A percentile compares a stretch with the other conserved stretches of the same genome.
These are phyloP conservation scores for Rhinopomastus cyanomelas DNA, from an alignment of 2,113 vertebrate genomes.

Conservation along the genomic window DNA sequence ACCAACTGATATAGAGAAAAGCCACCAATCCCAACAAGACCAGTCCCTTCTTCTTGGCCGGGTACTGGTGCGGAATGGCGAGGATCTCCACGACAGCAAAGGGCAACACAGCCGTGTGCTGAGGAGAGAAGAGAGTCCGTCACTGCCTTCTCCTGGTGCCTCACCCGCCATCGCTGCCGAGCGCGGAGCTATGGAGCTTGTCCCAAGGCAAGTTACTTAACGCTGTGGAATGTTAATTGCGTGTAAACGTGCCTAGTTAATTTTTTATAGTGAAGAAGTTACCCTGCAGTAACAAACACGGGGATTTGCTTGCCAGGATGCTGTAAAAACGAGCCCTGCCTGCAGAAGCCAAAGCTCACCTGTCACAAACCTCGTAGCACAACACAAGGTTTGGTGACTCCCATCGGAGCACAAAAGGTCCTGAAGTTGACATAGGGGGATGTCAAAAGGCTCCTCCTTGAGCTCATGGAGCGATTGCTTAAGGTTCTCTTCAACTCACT, in stretches of 20 bases:
- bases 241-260: not conserved
- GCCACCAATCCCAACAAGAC: not conserved
- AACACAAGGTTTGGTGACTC: not conserved
- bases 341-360: not conserved
- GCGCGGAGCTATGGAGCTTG: not conserved
- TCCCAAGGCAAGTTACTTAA: not conserved
- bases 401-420: not conserved
- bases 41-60: conserved; percentile 69
- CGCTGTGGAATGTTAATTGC: not conserved
- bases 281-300: not conserved
- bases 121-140: not conserved
- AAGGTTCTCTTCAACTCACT: not conserved
- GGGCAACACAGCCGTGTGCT: conserved; percentile 74
- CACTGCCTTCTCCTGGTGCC: not conserved
- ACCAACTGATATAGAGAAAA: conserved; percentile 72
- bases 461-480: not conserved
- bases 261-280: not conserved
- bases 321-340: not conserved
- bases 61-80: conserved; percentile 66
- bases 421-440: not conserved
- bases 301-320: not conserved
- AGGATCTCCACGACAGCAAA: conserved; percentile 66
- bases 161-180: rapidly evolving
- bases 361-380: not conserved
- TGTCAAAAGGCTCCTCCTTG: not conserved